phyloP scores from a whole-genome alignment of 1,140 invertebrate genomes.

The Planococcus citri region DNA sequence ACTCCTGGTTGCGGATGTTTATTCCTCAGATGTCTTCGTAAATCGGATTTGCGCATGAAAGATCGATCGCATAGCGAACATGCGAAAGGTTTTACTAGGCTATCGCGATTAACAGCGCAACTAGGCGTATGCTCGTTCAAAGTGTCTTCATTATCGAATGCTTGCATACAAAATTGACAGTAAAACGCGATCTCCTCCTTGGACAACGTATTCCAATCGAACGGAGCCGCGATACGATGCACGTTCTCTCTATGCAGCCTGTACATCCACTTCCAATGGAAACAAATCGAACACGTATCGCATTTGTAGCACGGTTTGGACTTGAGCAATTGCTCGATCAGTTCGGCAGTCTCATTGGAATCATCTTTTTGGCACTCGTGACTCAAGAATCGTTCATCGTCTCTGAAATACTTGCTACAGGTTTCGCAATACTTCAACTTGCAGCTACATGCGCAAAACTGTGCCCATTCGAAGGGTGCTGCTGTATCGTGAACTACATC shows the following conservation, averaged over 20 bases:
- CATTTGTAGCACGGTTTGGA: background rate
- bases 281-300: background rate
- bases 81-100: background rate
- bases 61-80: background rate
- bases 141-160: background rate
- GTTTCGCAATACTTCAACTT: background rate
- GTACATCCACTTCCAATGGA: conserved; percentile 6
- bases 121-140: background rate
- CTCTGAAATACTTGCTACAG: background rate
- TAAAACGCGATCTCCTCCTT: background rate
- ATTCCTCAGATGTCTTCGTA: background rate
- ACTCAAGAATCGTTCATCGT: background rate
- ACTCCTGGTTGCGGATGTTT: background rate
- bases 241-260: background rate
- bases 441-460: background rate
- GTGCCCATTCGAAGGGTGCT: background rate
- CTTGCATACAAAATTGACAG: background rate
- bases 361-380: background rate
- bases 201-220: background rate
- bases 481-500: background rate
- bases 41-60: background rate
- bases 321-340: background rate
- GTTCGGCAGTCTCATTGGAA: background rate
- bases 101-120: background rate
- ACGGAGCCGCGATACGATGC: background rate